phyloP scores from a whole-genome alignment of 1,140 invertebrate genomes.

The Pararge aegeria region DNA sequence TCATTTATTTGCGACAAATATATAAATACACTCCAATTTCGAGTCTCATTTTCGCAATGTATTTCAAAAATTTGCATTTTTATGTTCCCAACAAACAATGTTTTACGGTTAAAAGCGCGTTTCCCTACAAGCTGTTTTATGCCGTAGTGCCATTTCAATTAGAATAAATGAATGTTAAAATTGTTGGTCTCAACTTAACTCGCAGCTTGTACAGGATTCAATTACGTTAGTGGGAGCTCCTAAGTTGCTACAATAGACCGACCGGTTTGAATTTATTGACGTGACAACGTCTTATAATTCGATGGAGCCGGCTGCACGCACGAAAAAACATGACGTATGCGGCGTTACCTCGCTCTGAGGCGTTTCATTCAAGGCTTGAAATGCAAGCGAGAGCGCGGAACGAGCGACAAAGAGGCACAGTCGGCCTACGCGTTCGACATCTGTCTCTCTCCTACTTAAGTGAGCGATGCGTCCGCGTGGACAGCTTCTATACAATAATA shows the following conservation, averaged over 20 bases:
- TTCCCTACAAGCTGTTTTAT: not conserved
- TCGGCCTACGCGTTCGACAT: too few relatives aligned
- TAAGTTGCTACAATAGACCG: conserved; percentile 1
- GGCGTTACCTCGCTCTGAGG: too few relatives aligned
- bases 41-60: not conserved
- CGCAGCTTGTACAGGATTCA: conserved; percentile 2
- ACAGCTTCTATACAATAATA: too few relatives aligned
- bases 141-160: conserved; percentile 7
- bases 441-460: too few relatives aligned
- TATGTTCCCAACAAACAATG: not conserved
- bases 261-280: not conserved
- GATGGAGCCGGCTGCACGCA: too few relatives aligned
- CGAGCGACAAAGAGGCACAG: too few relatives aligned
- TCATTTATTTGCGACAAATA: not conserved
- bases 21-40: not conserved
- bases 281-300: too few relatives aligned
- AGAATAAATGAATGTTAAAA: conserved; percentile 13
- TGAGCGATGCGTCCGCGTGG: too few relatives aligned
- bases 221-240: conserved; percentile 1
- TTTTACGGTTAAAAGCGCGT: not conserved
- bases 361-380: too few relatives aligned
- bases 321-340: too few relatives aligned
- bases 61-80: not conserved
- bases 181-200: conserved; percentile 8
- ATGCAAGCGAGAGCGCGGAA: too few relatives aligned